Base-by-base conservation (phyloP, 2,888 invertebrate genomes). In the Drosophila mulleri region DNA sequence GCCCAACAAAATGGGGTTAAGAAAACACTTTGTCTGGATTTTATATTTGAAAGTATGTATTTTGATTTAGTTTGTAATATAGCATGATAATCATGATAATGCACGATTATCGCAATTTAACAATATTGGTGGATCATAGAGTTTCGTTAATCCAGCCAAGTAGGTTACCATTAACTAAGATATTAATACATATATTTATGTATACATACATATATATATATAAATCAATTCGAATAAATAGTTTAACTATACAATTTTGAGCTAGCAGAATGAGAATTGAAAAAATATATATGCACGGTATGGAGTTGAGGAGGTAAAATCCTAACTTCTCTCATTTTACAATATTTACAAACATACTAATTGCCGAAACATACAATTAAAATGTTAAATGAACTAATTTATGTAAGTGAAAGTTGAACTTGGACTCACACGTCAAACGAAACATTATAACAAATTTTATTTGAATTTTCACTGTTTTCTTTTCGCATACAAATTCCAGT, bases 261-360 rank as follows among this genome's bases (percentile, higher is more conserved):
- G 68, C 81, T 80, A 80, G 63, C 63, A 53, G 59, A 67, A 57
- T 76, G 58, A 32, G 60, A 63, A 63, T 67, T 52, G 26, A 47
- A 62, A 74, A 68, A 45, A 37, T 37, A 37, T 20, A 44, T 56
- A 54, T 50, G 20, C 54, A 67, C 20, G 37, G 35, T 53, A 23
- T 16, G 52, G 69, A 57, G 48, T 48, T 32, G 29, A 48, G 60
- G 59, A 62, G 72, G 47, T 60, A 50, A 45, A 20, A 62, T 62
- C 70, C 58, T 59, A 71, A 58, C 50, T 37, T 76, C 32, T 61
- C 72, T 58, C 67, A 86, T 80, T 68, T 80, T 82, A 83, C 83
- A 85, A 86, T 86, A 82, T 86, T 82, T 82, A 82, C 81, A 82
- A 78, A 78, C 77, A 80, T 78, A 80, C 62, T 83, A 85, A 81